Base-by-base conservation (phyloP, 2,797 vertebrate species). In the Acanthornis magna region DNA sequence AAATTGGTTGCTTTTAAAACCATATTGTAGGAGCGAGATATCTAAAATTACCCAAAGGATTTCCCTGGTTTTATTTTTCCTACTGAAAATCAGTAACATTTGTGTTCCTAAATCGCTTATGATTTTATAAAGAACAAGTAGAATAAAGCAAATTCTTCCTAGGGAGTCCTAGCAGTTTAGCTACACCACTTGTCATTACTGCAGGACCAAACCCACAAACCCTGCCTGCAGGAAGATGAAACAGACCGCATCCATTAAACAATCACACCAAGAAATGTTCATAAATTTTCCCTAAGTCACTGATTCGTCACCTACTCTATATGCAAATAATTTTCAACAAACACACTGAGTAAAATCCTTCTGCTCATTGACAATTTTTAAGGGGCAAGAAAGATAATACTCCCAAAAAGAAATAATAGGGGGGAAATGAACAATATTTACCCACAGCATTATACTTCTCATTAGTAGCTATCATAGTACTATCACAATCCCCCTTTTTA, bases 401-500 rank as follows among this genome's bases (percentile, higher is more conserved):
- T 55, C 9, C 5, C 18, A 71, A 29, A 71, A 53, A 50, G 29
- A 53, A 88, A 51, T 45, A 71, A 58, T 43, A 9, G 20, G 6
- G 7, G 3, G 18, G 70, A 68, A 61, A 68, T 3, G 26, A 73
- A 17, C 32, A 43, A 42, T 42, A 79, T 3, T 72, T 60, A 63
- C 14, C 13, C 27, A 60, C 47, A 67, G 43, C 6, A 47, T 11
- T 26, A 13, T 16, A 36, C 1, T 71, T 71, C 34, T 54, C 16
- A 15, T 65, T 50, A 34, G 6, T 38, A 91, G 22, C 29, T 65
- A 55, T 86, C 22, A 32, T 18, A 66, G 4, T 10, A 72, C 9
- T 36, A 67, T 25, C 25, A 26, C 0, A 0, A 60, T 26, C 3
- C 8, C 4, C 2, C 11, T 30, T 7, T 26, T 32, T 11, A 43